Conservation (phyloP, 2,888 invertebrate genomes). For the Chymomyza caudatula region DNA sequence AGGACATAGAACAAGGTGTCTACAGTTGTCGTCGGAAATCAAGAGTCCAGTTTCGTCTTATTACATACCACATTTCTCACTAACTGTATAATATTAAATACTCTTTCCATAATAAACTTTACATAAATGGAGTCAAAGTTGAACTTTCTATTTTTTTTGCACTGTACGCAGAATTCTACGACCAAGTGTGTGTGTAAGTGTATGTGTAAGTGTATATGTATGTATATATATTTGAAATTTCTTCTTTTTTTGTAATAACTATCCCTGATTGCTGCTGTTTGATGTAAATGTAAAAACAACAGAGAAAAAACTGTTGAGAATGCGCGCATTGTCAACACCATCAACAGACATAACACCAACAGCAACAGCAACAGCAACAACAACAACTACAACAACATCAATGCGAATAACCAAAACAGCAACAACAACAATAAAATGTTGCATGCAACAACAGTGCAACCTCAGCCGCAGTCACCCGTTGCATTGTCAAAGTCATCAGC, state of each 20-base stretch:
- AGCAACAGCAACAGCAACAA: background rate
- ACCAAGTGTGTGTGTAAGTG: too few species aligned
- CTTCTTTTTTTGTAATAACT: constrained; percentile 11
- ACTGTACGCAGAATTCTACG: too few species aligned
- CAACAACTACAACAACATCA: background rate
- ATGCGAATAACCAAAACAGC: constrained; percentile 10
- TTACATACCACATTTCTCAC: too few species aligned
- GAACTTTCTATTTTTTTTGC: too few species aligned
- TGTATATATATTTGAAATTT: constrained; percentile 9
- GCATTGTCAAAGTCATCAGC: constrained; percentile 46
- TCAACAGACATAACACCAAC: background rate
- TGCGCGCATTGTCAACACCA: background rate
- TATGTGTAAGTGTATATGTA: too few species aligned
- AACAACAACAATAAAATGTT: constrained; percentile 22
- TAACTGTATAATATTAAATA: too few species aligned
- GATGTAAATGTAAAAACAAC: constrained; percentile 35
- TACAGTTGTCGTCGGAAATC: too few species aligned
- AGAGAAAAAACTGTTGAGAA: background rate
- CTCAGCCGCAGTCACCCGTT: background rate
- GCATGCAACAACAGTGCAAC: background rate
- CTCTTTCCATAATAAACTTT: too few species aligned
- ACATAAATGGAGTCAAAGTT: too few species aligned
- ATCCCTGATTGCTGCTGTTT: constrained; percentile 47
- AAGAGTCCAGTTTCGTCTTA: too few species aligned
- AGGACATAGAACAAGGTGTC: too few species aligned